A percentile compares a stretch with the other conserved stretches of the same genome.
Conservation (phyloP, 2,888 invertebrate species). For the Erebia aethiops region DNA sequence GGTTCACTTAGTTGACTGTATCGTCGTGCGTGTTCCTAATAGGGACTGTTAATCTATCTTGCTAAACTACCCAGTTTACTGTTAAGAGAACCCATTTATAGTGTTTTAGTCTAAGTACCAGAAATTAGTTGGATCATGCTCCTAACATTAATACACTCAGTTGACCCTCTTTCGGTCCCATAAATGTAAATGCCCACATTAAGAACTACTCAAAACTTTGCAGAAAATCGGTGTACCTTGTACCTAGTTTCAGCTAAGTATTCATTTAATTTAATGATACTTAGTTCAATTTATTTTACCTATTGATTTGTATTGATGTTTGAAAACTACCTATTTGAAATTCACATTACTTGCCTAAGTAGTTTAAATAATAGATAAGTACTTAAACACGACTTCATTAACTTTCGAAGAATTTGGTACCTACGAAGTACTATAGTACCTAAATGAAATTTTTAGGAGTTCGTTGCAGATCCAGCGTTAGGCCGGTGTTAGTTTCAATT, state of each 20-base stretch:
- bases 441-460: neutral
- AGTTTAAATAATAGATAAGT: no score
- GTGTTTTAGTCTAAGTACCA: conserved; percentile 33
- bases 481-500: neutral
- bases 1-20: conserved; percentile 6
- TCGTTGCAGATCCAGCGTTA: neutral
- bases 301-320: no score
- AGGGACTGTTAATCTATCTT: conserved; percentile 11
- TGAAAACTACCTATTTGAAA: no score
- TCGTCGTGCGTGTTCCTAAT: conserved; percentile 18
- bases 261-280: neutral
- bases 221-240: neutral
- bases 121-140: conserved; percentile 22
- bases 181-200: neutral
- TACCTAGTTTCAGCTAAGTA: neutral
- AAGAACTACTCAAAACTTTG: neutral
- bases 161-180: conserved; percentile 14
- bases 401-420: no score
- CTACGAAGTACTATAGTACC: no score
- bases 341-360: no score
- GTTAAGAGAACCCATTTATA: conserved; percentile 37
- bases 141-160: conserved; percentile 16
- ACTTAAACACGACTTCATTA: no score
- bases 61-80: conserved; percentile 16
- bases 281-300: no score